Evolutionary conservation across 2,113 vertebrate species (phyloP), one percentile per base, ranked within the genome.

Genomic region (Litocranius walleri): DNA sequence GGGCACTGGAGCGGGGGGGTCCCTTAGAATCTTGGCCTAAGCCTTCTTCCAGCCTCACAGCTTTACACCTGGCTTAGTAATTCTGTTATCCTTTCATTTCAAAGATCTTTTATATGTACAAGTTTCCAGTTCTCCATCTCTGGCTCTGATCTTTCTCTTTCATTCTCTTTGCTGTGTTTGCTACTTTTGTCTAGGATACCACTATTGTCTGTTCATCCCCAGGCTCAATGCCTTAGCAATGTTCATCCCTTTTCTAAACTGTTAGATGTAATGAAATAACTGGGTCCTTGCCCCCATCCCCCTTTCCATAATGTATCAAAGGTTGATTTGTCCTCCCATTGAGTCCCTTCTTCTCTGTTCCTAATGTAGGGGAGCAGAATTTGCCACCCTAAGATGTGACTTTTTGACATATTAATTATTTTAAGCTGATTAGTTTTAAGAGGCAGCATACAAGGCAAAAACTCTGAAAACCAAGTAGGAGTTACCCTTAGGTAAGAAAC

Each of bases 251-350:
- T 78, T 16, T 90, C 19, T 87, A 50, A 86, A 78, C 19, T 64
- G 15, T 71, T 81, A 94, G 50, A 80, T 50, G 27, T 67, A 86
- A 62, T 45, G 61, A 83, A 61, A 83, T 83, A 77, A 77, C n/a
- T 77, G 43, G 50, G 11, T 90, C 36, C 17, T 50, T 85, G 13
- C 29, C 27, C 33, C 36, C 27, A 27, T 50, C 40, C 12, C 19
- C 21, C 23, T 87, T 78, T 71, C 14, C 21, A 71, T 94, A 81
- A 86, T 21, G 33, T 86, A 90, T 67, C 10, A 80, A 59, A 80
- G 52, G 48, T 81, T 86, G 14, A 67, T 57, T 50, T 92, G 30
- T 52, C 33, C 4, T 30, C 4, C 45, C 16, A 56, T 27, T 40
- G 11, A 29, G 21, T 52, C 54, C 40, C 17, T 84, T 56, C 40